These are phyloP conservation scores for Melanotaenia parkinsoni DNA, from an alignment of 2,797 vertebrate genomes.

Conservation along the genomic window DNA sequence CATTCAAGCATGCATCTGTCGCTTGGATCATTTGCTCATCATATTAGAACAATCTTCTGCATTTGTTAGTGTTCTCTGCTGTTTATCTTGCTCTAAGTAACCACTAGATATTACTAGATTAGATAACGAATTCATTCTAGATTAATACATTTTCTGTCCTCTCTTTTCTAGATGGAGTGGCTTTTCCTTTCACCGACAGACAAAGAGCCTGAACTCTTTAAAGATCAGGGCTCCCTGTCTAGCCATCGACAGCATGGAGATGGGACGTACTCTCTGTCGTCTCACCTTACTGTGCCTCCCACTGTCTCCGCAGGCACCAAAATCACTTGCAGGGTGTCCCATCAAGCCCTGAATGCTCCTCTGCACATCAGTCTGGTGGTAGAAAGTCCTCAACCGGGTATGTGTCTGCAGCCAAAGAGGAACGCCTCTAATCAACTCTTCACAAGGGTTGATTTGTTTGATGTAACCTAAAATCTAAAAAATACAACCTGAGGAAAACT, in stretches of 20 bases:
- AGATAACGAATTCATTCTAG: not conserved
- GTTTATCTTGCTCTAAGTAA: not conserved
- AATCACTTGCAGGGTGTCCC: conserved; percentile 85
- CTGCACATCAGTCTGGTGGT: conserved; percentile 67
- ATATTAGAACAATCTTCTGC: not conserved
- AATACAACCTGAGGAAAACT: too few relatives aligned
- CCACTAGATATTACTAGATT: not conserved
- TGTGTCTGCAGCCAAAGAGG: not conserved
- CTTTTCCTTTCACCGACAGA: conserved; percentile 60
- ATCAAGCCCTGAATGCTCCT: conserved; percentile 78
- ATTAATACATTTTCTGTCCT: not conserved
- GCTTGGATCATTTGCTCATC: too few relatives aligned
- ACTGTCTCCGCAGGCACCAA: conserved; percentile 67
- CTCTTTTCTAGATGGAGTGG: conserved; percentile 84
- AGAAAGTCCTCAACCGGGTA: conserved; percentile 67
- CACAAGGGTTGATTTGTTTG: not conserved
- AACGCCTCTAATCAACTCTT: not conserved
- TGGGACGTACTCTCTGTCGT: conserved; percentile 84
- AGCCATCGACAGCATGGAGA: conserved; percentile 84
- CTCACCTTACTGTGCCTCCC: conserved; percentile 74
- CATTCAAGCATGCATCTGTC: not conserved
- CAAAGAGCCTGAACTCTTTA: conserved; percentile 61
- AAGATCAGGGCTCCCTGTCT: conserved; percentile 76
- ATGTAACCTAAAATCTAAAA: not conserved
- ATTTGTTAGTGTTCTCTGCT: not conserved